These are phyloP conservation scores for Urophycis tenuis DNA, from an alignment of 2,797 vertebrate species.

Conservation along the genomic window DNA sequence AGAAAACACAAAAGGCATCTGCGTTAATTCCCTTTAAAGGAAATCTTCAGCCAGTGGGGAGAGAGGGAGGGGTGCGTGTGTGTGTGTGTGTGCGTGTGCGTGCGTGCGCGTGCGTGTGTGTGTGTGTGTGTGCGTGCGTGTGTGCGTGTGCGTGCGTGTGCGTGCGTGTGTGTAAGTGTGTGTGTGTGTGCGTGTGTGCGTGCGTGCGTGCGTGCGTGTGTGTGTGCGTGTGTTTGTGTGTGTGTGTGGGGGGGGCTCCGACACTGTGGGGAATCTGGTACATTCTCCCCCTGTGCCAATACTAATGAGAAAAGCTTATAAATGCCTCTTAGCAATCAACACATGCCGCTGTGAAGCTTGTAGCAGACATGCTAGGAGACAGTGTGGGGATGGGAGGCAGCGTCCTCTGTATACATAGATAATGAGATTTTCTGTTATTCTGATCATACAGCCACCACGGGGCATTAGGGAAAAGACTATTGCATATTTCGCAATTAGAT, in stretches of 20 bases:
- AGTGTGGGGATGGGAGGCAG: background rate
- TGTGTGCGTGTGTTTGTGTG: no score
- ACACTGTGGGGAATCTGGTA: slow-evolving; percentile 8
- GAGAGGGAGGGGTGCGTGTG: background rate
- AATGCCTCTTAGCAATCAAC: slow-evolving; percentile 15
- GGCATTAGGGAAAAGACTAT: background rate
- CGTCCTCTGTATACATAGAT: slow-evolving; percentile 6
- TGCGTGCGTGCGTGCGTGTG: no score
- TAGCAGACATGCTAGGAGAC: slow-evolving; percentile 1
- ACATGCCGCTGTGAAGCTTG: background rate
- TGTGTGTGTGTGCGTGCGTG: no score
- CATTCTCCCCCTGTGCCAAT: slow-evolving; percentile 6
- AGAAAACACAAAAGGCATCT: slow-evolving; percentile 8
- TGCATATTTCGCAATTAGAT: slow-evolving; percentile 10
- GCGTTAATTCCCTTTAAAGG: background rate
- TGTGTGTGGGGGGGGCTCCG: background rate
- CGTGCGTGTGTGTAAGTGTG: no score
- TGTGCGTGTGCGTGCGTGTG: no score
- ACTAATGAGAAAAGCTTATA: slow-evolving; percentile 19
- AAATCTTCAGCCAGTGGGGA: background rate
- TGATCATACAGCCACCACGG: slow-evolving; percentile 16
- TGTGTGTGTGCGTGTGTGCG: no score
- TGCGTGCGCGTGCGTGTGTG: no score
- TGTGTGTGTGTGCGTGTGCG: no score
- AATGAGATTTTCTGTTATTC: slow-evolving; percentile 4